Base-by-base conservation (phyloP, 2,797 vertebrate species). In the Taenioides sp. region DNA sequence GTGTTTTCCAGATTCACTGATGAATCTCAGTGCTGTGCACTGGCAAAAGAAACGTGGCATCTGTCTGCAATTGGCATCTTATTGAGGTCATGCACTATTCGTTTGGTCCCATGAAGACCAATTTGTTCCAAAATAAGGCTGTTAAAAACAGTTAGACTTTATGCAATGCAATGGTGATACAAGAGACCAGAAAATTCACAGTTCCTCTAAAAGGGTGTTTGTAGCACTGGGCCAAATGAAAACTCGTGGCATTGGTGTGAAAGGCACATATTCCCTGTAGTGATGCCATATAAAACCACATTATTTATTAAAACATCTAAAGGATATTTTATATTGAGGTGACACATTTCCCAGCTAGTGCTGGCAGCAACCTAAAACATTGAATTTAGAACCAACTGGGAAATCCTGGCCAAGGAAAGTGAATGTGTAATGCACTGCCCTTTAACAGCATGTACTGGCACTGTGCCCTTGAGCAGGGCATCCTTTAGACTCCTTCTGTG, bases 391-490 rank as follows among this genome's bases (percentile, higher is more conserved):
- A 78, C 74, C 79, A 81, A 77, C 73, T 81, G 69, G 49, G 60
- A 80, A 75, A 80, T 71, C 82, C 77, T 83, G 75, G 74, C 73
- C 67, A 71, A 71, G 65, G 34, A 75, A 81, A 83, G 71, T 68
- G 58, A 85, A 82, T 78, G 74, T 69, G 70, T 79, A 85, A 86
- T 69, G 81, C 65, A 70, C 67, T 65, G 57, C 69, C 70, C 75
- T 80, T 69, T 80, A 71, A 80, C 47, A 82, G 75, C 60, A 76
- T 75, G 59, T 80, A 37, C 72, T 90, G 84, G 79, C 78, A 73
- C 37, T 23, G 43, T 77, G 80, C 84, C 86, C 64, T 88, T 87
- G 74, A 84, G 84, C 80, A 86, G 71, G 63, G 79, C 73, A 73
- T 61, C 73, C 25, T 22, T 71, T 65, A 79, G 28, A 71, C 69